phyloP scores from a whole-genome alignment of 2,888 invertebrate species.

The Chalcosyrphus nemorum region DNA sequence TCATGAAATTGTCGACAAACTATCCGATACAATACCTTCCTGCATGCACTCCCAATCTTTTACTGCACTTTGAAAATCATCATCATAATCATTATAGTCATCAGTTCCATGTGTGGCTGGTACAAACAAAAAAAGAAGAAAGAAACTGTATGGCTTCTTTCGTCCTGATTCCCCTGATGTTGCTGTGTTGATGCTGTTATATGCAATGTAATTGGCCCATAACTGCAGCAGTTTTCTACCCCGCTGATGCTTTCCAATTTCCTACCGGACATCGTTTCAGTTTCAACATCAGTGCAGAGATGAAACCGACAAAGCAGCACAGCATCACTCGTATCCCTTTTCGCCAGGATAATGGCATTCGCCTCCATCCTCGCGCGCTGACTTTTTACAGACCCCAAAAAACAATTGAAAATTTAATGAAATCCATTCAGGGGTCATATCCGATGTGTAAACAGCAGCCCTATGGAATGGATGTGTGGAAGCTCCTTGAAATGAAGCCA shows the following conservation, averaged over 20 bases:
- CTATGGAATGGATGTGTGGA: background rate
- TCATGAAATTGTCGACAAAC: conserved; percentile 28
- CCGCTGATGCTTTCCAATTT: conserved; percentile 57
- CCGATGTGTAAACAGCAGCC: conserved; percentile 11
- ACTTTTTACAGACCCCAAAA: background rate
- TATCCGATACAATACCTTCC: background rate
- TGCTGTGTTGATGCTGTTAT: conserved; percentile 18
- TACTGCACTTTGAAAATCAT: conserved; percentile 27
- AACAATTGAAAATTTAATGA: conserved; percentile 44
- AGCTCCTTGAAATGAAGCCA: conserved; percentile 13
- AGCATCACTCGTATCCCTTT: background rate
- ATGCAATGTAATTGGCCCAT: conserved; percentile 52
- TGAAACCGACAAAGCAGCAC: conserved; percentile 12
- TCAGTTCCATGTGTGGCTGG: conserved; percentile 20
- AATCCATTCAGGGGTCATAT: conserved; percentile 26
- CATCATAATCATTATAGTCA: conserved; percentile 29
- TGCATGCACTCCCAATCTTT: conserved; percentile 3
- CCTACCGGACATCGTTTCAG: conserved; percentile 47
- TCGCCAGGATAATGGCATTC: background rate
- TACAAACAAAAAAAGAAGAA: conserved; percentile 6
- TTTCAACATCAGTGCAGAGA: conserved; percentile 15
- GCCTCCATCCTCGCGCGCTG: background rate
- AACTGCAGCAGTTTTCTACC: conserved; percentile 44
- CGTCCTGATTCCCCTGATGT: conserved; percentile 44
- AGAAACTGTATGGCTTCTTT: too few relatives aligned